Percentiles rank a stretch among this genome's conserved stretches.
Evolutionary conservation across 2,888 invertebrate species (phyloP).

Genomic region (Drosophila seclusa): DNA sequence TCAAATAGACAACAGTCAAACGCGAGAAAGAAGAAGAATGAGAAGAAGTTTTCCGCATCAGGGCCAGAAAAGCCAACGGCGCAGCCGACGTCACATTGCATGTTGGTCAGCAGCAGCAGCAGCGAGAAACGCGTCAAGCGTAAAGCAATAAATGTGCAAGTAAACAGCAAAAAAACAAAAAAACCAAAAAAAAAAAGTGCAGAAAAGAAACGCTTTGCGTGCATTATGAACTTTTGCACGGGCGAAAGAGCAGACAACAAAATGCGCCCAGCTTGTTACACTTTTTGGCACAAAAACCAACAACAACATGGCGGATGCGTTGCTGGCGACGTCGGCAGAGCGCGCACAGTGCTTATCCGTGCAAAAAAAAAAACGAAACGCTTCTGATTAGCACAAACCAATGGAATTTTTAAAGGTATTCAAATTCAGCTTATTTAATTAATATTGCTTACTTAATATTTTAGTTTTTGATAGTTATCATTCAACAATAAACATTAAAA

Average conservation of each 20-base stretch:
- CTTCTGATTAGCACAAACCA: neutral
- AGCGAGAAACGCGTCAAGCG: conserved; percentile 72
- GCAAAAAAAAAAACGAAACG: conserved; percentile 24
- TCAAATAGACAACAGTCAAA: conserved; percentile 67
- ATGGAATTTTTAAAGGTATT: neutral
- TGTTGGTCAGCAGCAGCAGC: conserved; percentile 56
- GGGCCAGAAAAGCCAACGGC: conserved; percentile 34
- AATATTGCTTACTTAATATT: neutral
- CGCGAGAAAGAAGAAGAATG: conserved; percentile 29
- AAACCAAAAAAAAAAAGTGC: conserved; percentile 2
- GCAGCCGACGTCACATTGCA: conserved; percentile 36
- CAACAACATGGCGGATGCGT: conserved; percentile 36
- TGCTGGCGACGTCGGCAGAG: conserved; percentile 34
- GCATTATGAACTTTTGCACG: conserved; percentile 77
- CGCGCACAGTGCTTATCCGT: conserved; percentile 47
- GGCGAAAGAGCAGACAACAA: conserved; percentile 63
- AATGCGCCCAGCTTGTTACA: conserved; percentile 59
- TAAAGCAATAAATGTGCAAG: conserved; percentile 80
- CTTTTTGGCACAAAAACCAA: conserved; percentile 42
- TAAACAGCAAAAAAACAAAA: conserved; percentile 33
- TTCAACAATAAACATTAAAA: neutral
- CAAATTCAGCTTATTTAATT: neutral
- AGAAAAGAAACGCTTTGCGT: conserved; percentile 59
- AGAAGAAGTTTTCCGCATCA: conserved; percentile 53
- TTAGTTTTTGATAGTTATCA: neutral